Base-by-base conservation (phyloP, 2,797 vertebrate genomes). In the Argentina silus region DNA sequence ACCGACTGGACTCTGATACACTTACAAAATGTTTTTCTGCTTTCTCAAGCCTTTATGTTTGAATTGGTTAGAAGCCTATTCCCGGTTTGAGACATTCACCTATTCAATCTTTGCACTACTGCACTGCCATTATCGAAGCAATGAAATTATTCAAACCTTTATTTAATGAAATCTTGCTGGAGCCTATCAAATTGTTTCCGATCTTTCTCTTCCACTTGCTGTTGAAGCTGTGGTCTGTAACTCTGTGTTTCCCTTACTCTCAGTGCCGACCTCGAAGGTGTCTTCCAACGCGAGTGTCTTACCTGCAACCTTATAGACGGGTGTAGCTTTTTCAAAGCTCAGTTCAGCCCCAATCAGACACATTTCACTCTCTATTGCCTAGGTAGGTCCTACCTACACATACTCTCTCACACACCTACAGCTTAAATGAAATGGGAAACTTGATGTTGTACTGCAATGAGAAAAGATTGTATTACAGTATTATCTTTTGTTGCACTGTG, bases 331-430 rank as follows among this genome's bases (percentile, higher is more conserved):
- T 94, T 94, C 65, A 90, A 85, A 87, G 92, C 85, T 0, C 79
- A 87, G 69, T 95, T 96, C 86, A 96, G 94, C 77, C 93, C 93
- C 75, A 93, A 92, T 82, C 89, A 89, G 81, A 94, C 91, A 48
- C 77, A 93, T 83, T 94, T 95, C 81, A 90, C 81, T 48, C 92
- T 96, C 65, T 90, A 92, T 80, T 96, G 95, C 83, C 90, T 94
- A 44, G 95, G 95, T 95, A 82, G 11, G 8, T 36, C 12, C 67
- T 56, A 36, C 23, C 17, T 36, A 67, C 27, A 4, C 1, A 48
- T n/a, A 59, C 53, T 4, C 45, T 70, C 23, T 21, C 23, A 55
- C 9, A 44, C 61, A 67, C 23, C 17, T 36, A 67, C 27, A 4
- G 17, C 17, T 23, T 2, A 36, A 36, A 36, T 36, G 27, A 36